Evolutionary conservation across 1,140 invertebrate species (phyloP).

Genomic region (Centruroides vittatus): DNA sequence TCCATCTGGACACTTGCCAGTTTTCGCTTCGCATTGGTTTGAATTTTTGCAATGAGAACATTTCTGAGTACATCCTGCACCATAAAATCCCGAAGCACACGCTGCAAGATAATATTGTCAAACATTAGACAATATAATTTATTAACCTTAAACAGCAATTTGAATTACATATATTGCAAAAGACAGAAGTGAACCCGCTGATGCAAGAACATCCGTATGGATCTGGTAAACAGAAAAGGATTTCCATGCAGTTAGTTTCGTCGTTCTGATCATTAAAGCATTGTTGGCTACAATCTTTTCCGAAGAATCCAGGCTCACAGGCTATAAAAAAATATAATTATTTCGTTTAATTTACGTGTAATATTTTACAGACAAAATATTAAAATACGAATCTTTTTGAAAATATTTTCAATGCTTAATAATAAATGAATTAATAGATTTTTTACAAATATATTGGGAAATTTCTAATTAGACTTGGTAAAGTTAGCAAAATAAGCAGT

Average conservation of each 20-base stretch:
- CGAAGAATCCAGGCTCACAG: conserved; percentile 10
- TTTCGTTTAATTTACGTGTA: not conserved
- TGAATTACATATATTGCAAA: conserved; percentile 3
- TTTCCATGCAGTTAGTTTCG: conserved; percentile 1
- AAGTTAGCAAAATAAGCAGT: too few relatives aligned
- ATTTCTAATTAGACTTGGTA: too few relatives aligned
- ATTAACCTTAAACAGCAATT: not conserved
- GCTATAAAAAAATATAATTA: conserved; percentile 1
- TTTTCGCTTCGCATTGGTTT: not conserved
- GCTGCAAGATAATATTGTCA: not conserved
- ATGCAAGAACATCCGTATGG: conserved; percentile 15
- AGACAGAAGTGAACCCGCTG: conserved; percentile 3
- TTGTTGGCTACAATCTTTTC: conserved; percentile 2
- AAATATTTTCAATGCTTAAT: too few relatives aligned
- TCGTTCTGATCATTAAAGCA: not conserved
- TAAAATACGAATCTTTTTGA: too few relatives aligned
- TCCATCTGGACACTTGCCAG: not conserved
- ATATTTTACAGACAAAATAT: too few relatives aligned
- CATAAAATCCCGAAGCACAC: not conserved
- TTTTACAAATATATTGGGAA: too few relatives aligned
- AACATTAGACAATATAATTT: not conserved
- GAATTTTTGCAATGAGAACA: not conserved
- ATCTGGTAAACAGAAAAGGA: conserved; percentile 11
- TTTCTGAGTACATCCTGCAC: conserved; percentile 8
- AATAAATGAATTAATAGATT: too few relatives aligned